Evolutionary conservation across 2,888 invertebrate species (phyloP).

Genomic region (Drosophila anomelani): DNA sequence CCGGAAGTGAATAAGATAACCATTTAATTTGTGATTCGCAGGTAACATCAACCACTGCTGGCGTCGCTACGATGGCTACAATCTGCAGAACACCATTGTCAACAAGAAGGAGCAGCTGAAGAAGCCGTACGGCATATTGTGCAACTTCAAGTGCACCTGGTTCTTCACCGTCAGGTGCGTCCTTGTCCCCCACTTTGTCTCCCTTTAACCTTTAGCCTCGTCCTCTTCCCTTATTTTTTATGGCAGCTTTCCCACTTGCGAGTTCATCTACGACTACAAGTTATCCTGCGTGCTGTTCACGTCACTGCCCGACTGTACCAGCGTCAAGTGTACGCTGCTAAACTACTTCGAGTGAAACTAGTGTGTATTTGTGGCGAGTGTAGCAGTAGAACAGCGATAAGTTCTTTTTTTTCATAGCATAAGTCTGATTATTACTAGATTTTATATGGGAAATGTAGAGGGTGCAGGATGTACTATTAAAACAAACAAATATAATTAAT

Average conservation of each 20-base stretch:
- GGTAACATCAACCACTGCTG: constrained; percentile 84
- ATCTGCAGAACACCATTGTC: constrained; percentile 81
- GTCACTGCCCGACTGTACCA: constrained; percentile 84
- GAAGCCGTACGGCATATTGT: constrained; percentile 83
- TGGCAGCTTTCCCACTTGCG: constrained; percentile 82
- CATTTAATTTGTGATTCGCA: neutral
- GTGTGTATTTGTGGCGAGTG: constrained; percentile 27
- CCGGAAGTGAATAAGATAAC: neutral
- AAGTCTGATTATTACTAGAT: constrained; percentile 53
- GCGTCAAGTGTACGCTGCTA: constrained; percentile 82
- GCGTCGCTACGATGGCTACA: constrained; percentile 84
- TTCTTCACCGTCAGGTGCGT: constrained; percentile 82
- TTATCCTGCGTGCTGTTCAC: constrained; percentile 84
- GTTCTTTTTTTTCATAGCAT: constrained; percentile 45
- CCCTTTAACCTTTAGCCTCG: neutral
- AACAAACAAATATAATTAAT: constrained; percentile 19
- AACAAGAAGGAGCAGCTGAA: constrained; percentile 83
- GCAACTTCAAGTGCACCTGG: constrained; percentile 84
- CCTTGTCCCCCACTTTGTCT: neutral
- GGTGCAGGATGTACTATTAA: constrained; percentile 15
- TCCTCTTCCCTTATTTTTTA: neutral
- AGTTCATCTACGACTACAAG: constrained; percentile 84
- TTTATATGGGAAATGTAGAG: constrained; percentile 48
- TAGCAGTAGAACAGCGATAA: constrained; percentile 29
- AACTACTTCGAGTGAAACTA: constrained; percentile 79